Conservation (phyloP, 2,113 vertebrate genomes). For the Lepus europaeus region DNA sequence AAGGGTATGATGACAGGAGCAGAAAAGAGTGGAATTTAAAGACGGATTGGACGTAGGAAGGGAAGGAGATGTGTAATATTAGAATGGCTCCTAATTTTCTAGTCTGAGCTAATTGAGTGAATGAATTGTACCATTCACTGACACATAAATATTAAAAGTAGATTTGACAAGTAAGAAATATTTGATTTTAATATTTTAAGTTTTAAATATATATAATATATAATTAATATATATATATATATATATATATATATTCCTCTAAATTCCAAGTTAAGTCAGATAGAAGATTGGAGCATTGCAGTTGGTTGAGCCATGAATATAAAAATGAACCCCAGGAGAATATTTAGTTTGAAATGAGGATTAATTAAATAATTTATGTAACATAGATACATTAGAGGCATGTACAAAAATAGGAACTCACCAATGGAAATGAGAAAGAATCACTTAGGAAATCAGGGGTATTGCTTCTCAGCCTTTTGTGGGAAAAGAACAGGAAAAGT, state of each 20-base stretch:
- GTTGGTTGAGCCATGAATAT: background rate
- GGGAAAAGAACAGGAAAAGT: background rate
- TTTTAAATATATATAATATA: background rate
- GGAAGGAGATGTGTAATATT: background rate
- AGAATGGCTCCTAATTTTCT: background rate
- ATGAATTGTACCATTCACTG: background rate
- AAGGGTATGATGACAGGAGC: background rate
- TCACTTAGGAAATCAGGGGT: background rate
- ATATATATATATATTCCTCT: background rate
- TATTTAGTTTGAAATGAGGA: background rate
- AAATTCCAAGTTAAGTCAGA: background rate
- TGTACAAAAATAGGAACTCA: constrained; percentile 4
- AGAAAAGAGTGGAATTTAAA: background rate
- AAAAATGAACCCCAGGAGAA: background rate
- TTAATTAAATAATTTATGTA: background rate
- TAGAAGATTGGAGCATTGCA: background rate
- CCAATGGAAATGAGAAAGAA: background rate
- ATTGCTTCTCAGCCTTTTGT: no score
- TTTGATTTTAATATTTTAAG: constrained; percentile 11
- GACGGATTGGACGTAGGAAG: background rate
- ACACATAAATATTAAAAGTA: background rate
- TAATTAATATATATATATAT: no score
- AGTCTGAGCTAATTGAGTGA: background rate
- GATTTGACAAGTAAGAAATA: constrained; percentile 3
- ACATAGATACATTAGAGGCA: constrained; percentile 4